Percentiles rank a stretch among this genome's conserved stretches.
Conservation (phyloP, 2,888 invertebrate genomes). For the Melinaea marsaeus region DNA sequence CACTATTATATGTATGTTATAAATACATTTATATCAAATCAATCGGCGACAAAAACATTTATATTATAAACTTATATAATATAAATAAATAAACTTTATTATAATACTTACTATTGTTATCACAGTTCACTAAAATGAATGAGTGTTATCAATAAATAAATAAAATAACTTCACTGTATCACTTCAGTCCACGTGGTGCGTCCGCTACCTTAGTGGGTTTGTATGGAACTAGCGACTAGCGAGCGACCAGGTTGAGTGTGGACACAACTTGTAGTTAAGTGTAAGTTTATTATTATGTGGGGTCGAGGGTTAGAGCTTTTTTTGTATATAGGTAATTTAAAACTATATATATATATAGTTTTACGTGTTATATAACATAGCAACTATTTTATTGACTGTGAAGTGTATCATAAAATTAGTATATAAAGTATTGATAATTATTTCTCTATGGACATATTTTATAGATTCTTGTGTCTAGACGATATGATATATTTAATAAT, state of each 20-base stretch:
- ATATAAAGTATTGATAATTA: too few species aligned
- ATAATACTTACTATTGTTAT: constrained; percentile 69
- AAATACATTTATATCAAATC: too few species aligned
- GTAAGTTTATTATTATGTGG: not conserved
- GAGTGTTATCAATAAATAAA: constrained; percentile 1
- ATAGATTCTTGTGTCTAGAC: constrained; percentile 3
- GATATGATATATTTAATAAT: not conserved
- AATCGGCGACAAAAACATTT: not conserved
- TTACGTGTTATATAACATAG: too few species aligned
- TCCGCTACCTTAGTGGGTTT: constrained; percentile 59
- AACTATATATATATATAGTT: not conserved
- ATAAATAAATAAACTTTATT: not conserved
- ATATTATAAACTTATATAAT: not conserved
- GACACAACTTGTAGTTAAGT: constrained; percentile 30
- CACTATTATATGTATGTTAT: too few species aligned
- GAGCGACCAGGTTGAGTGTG: constrained; percentile 48
- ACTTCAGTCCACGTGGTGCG: constrained; percentile 45
- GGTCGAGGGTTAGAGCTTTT: constrained; percentile 39
- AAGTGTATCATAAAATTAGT: too few species aligned
- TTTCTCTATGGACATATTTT: not conserved
- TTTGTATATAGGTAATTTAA: constrained; percentile 34
- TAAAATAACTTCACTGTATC: not conserved
- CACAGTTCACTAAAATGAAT: constrained; percentile 57
- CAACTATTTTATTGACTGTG: too few species aligned
- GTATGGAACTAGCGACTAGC: constrained; percentile 63